These are phyloP conservation scores for Halictus rubicundus DNA, from an alignment of 1,140 invertebrate genomes.

Conservation along the genomic window DNA sequence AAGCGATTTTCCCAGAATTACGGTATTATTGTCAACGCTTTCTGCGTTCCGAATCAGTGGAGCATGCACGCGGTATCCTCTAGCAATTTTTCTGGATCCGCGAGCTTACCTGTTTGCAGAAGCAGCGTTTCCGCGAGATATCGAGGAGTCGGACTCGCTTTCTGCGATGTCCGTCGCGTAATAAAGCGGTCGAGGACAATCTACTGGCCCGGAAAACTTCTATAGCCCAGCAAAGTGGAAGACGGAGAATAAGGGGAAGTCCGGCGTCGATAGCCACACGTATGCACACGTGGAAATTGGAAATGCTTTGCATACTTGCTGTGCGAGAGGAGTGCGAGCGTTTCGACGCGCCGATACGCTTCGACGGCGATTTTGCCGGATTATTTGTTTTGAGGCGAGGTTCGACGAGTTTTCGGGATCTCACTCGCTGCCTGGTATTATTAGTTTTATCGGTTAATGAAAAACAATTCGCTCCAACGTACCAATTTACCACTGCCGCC, in stretches of 20 bases:
- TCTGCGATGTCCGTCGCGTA: conserved; percentile 33
- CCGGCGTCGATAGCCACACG: conserved; percentile 28
- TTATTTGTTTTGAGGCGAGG: conserved; percentile 16
- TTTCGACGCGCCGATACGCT: conserved; percentile 22
- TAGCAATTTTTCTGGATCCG: not conserved
- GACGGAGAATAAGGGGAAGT: conserved; percentile 46
- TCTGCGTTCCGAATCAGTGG: too few relatives aligned
- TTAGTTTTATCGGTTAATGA: not conserved
- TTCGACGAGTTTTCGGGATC: not conserved
- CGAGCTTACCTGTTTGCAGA: not conserved
- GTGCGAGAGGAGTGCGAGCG: not conserved
- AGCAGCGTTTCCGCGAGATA: conserved; percentile 1
- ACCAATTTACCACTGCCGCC: not conserved
- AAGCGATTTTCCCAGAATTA: too few relatives aligned
- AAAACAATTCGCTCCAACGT: not conserved
- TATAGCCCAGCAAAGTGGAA: conserved; percentile 24
- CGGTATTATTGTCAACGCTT: too few relatives aligned
- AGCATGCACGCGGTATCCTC: not conserved
- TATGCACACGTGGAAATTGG: conserved; percentile 61
- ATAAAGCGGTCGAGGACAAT: conserved; percentile 50
- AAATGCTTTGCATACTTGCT: conserved; percentile 66
- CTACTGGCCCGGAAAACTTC: conserved; percentile 41
- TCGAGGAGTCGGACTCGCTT: not conserved
- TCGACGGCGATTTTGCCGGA: not conserved
- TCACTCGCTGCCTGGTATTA: not conserved